Percentiles rank a stretch among this genome's conserved stretches.
Evolutionary conservation across 2,113 vertebrate genomes (phyloP).

Genomic region (Physeter macrocephalus): DNA sequence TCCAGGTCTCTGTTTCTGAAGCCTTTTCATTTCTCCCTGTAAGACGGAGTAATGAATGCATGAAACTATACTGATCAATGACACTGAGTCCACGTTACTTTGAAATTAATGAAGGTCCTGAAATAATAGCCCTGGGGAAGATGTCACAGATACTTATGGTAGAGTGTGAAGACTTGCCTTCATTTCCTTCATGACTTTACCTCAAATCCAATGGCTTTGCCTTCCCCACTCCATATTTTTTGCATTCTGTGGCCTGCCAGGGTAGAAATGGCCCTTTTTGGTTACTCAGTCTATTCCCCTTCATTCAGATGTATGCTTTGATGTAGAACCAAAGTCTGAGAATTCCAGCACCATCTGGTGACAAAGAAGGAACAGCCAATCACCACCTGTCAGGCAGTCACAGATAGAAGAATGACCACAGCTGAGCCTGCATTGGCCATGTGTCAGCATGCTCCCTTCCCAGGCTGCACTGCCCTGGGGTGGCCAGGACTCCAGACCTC

Average conservation of each 20-base stretch:
- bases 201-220: not conserved
- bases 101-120: not conserved
- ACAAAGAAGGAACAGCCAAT: constrained; percentile 23
- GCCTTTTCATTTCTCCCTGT: constrained; percentile 38
- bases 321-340: constrained; percentile 28
- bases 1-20: constrained; percentile 26
- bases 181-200: not conserved
- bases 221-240: not conserved
- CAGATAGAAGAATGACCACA: not conserved
- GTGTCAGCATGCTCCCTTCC: not conserved
- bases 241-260: not conserved
- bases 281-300: not conserved
- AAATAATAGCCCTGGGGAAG: not conserved
- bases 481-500: not conserved
- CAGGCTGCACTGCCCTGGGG: no score
- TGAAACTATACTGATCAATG: not conserved
- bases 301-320: constrained; percentile 27
- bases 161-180: not conserved
- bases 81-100: not conserved
- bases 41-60: constrained; percentile 19
- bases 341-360: constrained; percentile 33
- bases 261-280: not conserved
- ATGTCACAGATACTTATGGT: not conserved
- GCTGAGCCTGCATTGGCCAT: not conserved
- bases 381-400: constrained; percentile 14